Conservation (phyloP, 2,888 invertebrate species). For the Halocaridina rubra region DNA sequence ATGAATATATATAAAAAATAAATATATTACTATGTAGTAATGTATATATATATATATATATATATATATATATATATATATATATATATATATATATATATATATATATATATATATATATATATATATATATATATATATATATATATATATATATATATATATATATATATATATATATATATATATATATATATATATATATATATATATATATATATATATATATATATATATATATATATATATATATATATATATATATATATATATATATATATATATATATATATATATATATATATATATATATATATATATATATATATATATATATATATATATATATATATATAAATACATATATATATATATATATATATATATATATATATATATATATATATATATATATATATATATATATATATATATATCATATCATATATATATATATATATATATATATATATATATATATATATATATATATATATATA, state of each 20-base stretch:
- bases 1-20: no score
- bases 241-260: background rate
- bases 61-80: background rate
- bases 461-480: background rate
- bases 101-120: constrained; percentile 1
- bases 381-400: background rate
- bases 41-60: background rate
- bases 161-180: background rate
- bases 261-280: constrained; percentile 1
- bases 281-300: background rate
- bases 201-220: background rate
- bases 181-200: background rate
- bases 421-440: background rate
- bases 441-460: background rate
- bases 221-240: background rate
- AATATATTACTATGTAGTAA: background rate
- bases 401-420: background rate
- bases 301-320: background rate
- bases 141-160: background rate
- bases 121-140: background rate
- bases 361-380: background rate
- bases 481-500: background rate
- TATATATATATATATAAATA: background rate
- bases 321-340: background rate
- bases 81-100: background rate